Evolutionary conservation across 92 coral and sea anemone species (phyloP).

Genomic region (Porites divaricata): DNA sequence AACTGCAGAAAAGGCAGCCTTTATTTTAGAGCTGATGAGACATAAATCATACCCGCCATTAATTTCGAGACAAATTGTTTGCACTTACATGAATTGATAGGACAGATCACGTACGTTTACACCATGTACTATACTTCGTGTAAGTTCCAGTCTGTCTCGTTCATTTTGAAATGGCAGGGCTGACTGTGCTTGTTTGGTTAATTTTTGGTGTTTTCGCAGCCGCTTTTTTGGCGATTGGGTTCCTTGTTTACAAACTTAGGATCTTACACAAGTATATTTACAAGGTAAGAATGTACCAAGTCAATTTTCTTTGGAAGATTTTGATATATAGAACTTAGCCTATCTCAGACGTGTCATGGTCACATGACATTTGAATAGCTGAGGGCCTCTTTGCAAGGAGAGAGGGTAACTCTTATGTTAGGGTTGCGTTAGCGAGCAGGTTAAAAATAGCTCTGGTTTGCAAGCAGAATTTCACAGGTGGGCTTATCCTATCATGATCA

Average conservation of each 20-base stretch:
- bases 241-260: conserved; percentile 73
- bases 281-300: conserved; percentile 70
- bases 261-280: conserved; percentile 84
- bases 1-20: neutral
- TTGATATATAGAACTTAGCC: neutral
- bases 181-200: neutral
- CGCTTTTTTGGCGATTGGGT: conserved; percentile 29
- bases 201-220: conserved; percentile 12
- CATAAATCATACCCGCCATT: neutral
- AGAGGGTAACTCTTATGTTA: too few species aligned
- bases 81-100: neutral
- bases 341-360: neutral
- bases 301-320: neutral
- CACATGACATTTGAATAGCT: neutral
- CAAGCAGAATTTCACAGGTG: too few species aligned
- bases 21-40: neutral
- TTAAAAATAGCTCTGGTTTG: too few species aligned
- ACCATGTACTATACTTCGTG: neutral
- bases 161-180: conserved; percentile 14
- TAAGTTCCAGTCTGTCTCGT: too few species aligned
- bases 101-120: neutral
- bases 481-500: too few species aligned
- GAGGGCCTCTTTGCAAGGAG: neutral
- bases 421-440: too few species aligned
- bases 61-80: neutral